These are phyloP conservation scores for Margaritifera margaritifera DNA, from an alignment of 2,888 invertebrate species.

Conservation along the genomic window DNA sequence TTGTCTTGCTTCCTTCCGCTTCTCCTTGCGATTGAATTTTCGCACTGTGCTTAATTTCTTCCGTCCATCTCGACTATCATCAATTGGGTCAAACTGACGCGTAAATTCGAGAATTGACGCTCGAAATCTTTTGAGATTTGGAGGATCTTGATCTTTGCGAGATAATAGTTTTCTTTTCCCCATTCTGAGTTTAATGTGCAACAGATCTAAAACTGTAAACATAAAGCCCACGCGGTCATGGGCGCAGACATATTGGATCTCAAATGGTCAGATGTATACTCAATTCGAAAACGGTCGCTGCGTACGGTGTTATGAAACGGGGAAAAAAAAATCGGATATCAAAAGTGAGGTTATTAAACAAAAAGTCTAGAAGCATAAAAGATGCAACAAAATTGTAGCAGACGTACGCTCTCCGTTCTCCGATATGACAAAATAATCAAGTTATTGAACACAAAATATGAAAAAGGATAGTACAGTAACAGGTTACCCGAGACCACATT, in stretches of 20 bases:
- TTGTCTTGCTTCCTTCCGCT: slow-evolving; percentile 81
- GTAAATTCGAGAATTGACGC: slow-evolving; percentile 21
- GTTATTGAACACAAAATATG: too few relatives aligned
- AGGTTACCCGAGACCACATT: too few relatives aligned
- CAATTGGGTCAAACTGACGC: slow-evolving; percentile 1
- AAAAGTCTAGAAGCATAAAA: too few relatives aligned
- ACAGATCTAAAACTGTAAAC: not conserved
- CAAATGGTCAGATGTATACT: too few relatives aligned
- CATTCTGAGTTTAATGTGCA: not conserved
- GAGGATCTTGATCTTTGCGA: slow-evolving; percentile 23
- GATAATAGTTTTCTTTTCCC: slow-evolving; percentile 16
- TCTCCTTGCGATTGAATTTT: slow-evolving; percentile 77
- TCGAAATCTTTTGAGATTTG: slow-evolving; percentile 39
- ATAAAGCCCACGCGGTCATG: slow-evolving; percentile 4
- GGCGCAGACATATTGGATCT: slow-evolving; percentile 34
- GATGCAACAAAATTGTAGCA: too few relatives aligned
- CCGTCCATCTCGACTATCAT: not conserved
- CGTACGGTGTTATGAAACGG: too few relatives aligned
- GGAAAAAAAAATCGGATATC: too few relatives aligned
- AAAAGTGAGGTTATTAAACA: too few relatives aligned
- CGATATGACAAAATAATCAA: too few relatives aligned
- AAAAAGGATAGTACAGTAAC: too few relatives aligned
- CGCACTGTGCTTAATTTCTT: slow-evolving; percentile 10
- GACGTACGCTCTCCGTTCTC: too few relatives aligned
- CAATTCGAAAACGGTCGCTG: too few relatives aligned